Conservation (phyloP, 2,888 invertebrate species). For the Parapristionchus giblindavisi region DNA sequence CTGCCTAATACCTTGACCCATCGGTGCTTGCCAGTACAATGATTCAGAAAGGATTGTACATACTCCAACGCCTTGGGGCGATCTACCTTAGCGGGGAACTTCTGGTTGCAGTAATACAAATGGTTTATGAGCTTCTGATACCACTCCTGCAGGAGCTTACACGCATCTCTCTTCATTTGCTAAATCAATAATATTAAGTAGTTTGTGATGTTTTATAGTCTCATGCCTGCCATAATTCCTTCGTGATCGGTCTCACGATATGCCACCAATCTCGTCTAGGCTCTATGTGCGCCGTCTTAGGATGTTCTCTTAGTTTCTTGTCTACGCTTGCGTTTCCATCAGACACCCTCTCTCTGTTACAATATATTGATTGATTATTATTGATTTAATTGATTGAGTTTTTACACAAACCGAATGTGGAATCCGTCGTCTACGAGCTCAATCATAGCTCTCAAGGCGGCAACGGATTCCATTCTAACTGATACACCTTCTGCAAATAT, state of each 20-base stretch:
- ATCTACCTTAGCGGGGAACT: not conserved
- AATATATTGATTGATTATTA: not conserved
- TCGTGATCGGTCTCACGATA: not conserved
- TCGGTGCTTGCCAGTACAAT: not conserved
- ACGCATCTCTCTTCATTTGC: not conserved
- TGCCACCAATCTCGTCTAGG: not conserved
- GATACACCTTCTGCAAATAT: not conserved
- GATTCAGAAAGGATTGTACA: not conserved
- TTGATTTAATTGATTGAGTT: not conserved
- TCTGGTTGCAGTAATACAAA: not conserved
- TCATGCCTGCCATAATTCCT: not conserved
- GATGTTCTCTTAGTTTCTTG: not conserved
- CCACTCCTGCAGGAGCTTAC: not conserved
- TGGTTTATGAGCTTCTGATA: not conserved
- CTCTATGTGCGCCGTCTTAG: not conserved
- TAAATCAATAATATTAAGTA: not conserved
- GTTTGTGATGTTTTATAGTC: not conserved
- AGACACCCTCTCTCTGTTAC: not conserved
- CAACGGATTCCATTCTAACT: not conserved
- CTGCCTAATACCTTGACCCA: not conserved
- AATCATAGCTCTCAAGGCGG: not conserved
- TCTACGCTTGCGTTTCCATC: not conserved
- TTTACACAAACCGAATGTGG: not conserved
- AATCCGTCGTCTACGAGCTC: not conserved
- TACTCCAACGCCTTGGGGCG: not conserved